A percentile compares a stretch with the other conserved stretches of the same genome.
These are phyloP conservation scores for Chelidonichthys spinosus DNA, from an alignment of 2,797 vertebrate genomes.

Conservation along the genomic window DNA sequence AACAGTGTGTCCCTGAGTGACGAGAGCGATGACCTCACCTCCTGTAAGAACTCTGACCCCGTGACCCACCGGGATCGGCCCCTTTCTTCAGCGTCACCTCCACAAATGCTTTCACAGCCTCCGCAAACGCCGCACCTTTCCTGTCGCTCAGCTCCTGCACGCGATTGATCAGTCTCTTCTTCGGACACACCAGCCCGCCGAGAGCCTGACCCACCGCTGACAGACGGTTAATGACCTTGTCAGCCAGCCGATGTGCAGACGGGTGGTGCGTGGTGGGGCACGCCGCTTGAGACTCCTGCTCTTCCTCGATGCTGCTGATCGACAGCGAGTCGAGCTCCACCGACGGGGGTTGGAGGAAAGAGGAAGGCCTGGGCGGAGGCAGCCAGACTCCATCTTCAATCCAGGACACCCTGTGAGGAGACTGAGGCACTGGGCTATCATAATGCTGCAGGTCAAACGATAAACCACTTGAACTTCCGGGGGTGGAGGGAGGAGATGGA, in stretches of 20 bases:
- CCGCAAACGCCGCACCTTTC: slow-evolving; percentile 76
- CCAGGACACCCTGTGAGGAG: slow-evolving; percentile 89
- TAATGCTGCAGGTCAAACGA: slow-evolving; percentile 51
- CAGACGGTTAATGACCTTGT: slow-evolving; percentile 85
- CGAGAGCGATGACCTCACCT: slow-evolving; percentile 85
- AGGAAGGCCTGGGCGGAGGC: slow-evolving; percentile 74
- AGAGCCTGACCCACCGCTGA: slow-evolving; percentile 85
- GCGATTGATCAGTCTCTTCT: slow-evolving; percentile 83
- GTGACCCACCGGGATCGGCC: slow-evolving; percentile 30
- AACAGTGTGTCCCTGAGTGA: slow-evolving; percentile 83
- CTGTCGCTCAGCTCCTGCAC: slow-evolving; percentile 84
- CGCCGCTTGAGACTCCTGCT: slow-evolving; percentile 59
- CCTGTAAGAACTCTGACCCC: slow-evolving; percentile 86
- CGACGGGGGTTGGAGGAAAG: slow-evolving; percentile 67
- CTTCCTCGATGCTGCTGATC: slow-evolving; percentile 88
- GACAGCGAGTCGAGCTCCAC: slow-evolving; percentile 82
- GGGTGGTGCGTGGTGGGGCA: slow-evolving; percentile 47
- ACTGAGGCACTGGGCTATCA: slow-evolving; percentile 62
- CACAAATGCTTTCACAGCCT: slow-evolving; percentile 74
- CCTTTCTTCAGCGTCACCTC: slow-evolving; percentile 66
- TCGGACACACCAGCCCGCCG: slow-evolving; percentile 77
- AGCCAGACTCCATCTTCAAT: slow-evolving; percentile 84
- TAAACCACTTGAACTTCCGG: background rate
- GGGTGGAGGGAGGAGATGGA: slow-evolving; percentile 17
- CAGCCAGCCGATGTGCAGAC: slow-evolving; percentile 70